Base-by-base conservation (phyloP, 2,888 invertebrate genomes). In the Andrena hattorfiana region DNA sequence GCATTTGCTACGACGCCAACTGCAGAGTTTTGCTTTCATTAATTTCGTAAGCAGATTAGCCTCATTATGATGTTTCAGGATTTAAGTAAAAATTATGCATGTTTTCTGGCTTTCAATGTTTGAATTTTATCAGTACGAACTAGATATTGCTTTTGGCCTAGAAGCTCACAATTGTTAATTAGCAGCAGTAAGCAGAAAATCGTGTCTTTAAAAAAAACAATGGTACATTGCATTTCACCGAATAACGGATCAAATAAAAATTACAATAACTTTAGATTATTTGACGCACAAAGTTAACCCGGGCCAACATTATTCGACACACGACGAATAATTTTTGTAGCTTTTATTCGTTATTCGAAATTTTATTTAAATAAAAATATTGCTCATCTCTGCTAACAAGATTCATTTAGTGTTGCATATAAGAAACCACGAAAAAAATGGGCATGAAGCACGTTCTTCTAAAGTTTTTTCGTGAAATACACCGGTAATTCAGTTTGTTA, bases 11-110 rank as follows among this genome's bases (percentile, higher is more conserved):
- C 1, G 42, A 42, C 42, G 42, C 42, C 42, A 16, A 42, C 42
- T 30, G n/a, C n/a, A 62, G 7, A 8, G 30, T 62, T 35, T 35
- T 32, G 32, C 32, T 16, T 32, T 35, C 63, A 42, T 63, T 63
- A 63, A 20, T 63, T 42, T 32, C 35, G 20, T 63, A 63, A 63
- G 35, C 20, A 23, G 42, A 42, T 63, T 42, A 63, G 4, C 62
- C 16, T 62, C 32, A 32, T 63, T 63, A 63, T 32, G 35, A 63
- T 63, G 35, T 5, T 63, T 35, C 32, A 8, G 20, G 35, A 20
- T 35, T 63, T 63, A 63, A 35, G 30, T 10, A 20, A 20, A 23
- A 35, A 35, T 66, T 28, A 28, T 49, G 28, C 10, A 54, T 26
- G 16, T 8, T 59, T 59, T 16, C 59, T 59, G 16, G 13, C 28